These are phyloP conservation scores for Myopa testacea DNA, from an alignment of 2,888 invertebrate species.

Conservation along the genomic window DNA sequence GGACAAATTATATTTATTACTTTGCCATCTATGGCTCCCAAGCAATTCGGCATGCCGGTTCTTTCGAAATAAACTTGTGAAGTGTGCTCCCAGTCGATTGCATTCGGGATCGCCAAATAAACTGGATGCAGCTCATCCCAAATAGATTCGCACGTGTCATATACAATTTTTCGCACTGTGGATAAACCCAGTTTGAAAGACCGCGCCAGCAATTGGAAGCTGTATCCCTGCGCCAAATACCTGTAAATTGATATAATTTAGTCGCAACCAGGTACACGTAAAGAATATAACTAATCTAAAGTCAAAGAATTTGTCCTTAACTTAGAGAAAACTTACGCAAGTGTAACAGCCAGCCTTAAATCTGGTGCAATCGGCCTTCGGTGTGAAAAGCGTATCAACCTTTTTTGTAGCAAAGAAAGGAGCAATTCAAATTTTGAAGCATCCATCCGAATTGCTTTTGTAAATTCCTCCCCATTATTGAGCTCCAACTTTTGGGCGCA, in stretches of 20 bases:
- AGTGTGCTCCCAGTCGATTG: not conserved
- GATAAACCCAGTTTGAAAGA: constrained; percentile 9
- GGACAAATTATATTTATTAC: constrained; percentile 39
- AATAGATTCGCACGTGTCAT: constrained; percentile 34
- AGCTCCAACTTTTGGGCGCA: not conserved
- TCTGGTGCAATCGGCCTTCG: constrained; percentile 31
- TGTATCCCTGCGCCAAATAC: not conserved
- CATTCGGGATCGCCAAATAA: constrained; percentile 34
- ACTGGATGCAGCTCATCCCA: constrained; percentile 37
- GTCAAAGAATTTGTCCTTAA: too few relatives aligned
- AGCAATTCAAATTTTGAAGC: not conserved
- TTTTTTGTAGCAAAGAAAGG: constrained; percentile 10
- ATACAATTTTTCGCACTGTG: constrained; percentile 38
- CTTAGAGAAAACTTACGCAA: constrained; percentile 29
- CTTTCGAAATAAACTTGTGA: constrained; percentile 27
- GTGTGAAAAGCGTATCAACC: constrained; percentile 10
- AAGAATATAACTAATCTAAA: not conserved
- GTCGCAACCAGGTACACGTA: not conserved
- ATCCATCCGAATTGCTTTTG: not conserved
- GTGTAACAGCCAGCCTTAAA: constrained; percentile 32
- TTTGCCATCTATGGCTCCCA: constrained; percentile 38
- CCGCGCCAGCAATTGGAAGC: not conserved
- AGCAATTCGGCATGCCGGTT: constrained; percentile 34
- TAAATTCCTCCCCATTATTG: not conserved
- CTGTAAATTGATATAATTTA: constrained; percentile 26